These are phyloP conservation scores for Elephantulus edwardii DNA, from an alignment of 2,113 vertebrate species.

Conservation along the genomic window DNA sequence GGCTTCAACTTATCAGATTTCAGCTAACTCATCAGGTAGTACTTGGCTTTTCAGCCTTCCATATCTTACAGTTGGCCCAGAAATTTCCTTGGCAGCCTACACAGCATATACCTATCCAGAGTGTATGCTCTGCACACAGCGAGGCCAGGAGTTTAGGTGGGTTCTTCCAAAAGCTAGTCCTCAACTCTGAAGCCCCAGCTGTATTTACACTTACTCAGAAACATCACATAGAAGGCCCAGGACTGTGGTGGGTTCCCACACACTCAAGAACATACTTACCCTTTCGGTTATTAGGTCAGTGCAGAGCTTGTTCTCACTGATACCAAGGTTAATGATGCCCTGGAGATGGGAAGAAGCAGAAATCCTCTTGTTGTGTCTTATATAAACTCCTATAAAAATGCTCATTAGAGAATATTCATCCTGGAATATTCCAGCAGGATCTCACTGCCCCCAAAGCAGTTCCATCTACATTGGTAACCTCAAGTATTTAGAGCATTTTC, in stretches of 20 bases:
- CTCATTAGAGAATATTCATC: not conserved
- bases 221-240: not conserved
- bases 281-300: constrained; percentile 90
- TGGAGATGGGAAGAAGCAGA: constrained; percentile 70
- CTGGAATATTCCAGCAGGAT: not conserved
- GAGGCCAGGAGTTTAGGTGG: not conserved
- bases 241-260: not conserved
- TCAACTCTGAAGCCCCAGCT: not conserved
- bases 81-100: not conserved
- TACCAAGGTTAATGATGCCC: constrained; percentile 94
- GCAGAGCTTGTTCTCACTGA: constrained; percentile 95
- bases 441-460: not conserved
- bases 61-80: not conserved
- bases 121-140: not conserved
- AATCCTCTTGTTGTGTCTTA: not conserved
- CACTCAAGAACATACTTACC: constrained; percentile 81
- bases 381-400: not conserved
- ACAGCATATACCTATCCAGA: not conserved
- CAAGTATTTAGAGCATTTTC: not conserved
- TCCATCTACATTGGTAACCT: not conserved
- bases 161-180: not conserved
- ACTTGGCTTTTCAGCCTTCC: not conserved
- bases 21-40: not conserved
- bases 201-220: not conserved
- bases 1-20: not conserved